Evolutionary conservation across 2,113 vertebrate genomes (phyloP), one percentile per base, ranked within the genome.

Genomic region (Aix galericulata): DNA sequence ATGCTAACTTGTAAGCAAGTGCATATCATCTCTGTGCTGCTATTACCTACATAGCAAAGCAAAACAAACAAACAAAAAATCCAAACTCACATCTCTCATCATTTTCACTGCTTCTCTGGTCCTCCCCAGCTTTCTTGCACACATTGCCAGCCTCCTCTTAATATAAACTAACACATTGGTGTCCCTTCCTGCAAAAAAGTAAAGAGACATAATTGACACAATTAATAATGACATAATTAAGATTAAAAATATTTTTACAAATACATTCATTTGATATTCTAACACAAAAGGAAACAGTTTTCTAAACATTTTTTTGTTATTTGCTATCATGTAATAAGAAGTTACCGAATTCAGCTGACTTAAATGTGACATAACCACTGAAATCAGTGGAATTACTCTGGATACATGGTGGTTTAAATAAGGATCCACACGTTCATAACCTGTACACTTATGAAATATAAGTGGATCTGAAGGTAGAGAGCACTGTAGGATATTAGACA

Each of bases 71-170:
- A 50, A 50, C 2, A 92, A 96, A 94, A 91, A 96, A 95, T 79
- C 50, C 83, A 82, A 81, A 99, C 99, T 99, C 98, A 99, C 99
- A 96, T 99, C 99, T 98, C 99, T 98, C 99, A 99, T 99, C 99
- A 99, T 99, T 97, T 99, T 99, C 77, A 99, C 99, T 53, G 99
- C 99, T 98, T 99, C 99, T 96, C 99, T 98, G 93, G 99, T 99
- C 83, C 99, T 98, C 93, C 99, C 99, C 21, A 99, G 98, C 97
- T 99, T 99, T 94, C 99, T 98, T 95, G 99, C 99, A 98, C 99
- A 99, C 99, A 99, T 99, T 91, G 99, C 99, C 97, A 99, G 98
- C 82, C 99, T 99, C 91, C 99, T 98, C 97, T 99, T 99, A 98
- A 99, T 99, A 97, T 99, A 99, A 90, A 99, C 99, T 97, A 99